These are phyloP conservation scores for Pygocentrus nattereri DNA, from an alignment of 2,797 vertebrate species.

Conservation along the genomic window DNA sequence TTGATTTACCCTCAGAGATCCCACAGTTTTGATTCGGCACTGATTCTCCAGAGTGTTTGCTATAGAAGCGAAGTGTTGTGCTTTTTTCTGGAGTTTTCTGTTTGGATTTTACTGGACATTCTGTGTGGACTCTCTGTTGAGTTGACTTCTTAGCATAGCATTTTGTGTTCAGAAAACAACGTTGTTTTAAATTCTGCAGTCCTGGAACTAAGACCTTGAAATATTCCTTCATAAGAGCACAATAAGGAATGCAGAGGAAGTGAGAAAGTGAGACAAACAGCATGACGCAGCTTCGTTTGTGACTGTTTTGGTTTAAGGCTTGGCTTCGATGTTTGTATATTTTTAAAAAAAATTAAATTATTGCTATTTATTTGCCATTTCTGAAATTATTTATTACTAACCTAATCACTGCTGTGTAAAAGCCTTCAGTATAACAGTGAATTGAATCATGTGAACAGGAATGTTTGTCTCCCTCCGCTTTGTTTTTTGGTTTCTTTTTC, in stretches of 20 bases:
- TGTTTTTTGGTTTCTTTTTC: constrained; percentile 33
- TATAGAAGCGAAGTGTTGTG: background rate
- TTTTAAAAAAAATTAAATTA: constrained; percentile 33
- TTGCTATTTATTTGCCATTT: constrained; percentile 39
- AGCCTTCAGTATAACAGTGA: constrained; percentile 61
- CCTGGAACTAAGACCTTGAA: constrained; percentile 32
- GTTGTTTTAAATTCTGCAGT: background rate
- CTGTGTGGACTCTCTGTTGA: constrained; percentile 9
- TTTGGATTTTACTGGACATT: constrained; percentile 6
- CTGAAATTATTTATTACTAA: constrained; percentile 54
- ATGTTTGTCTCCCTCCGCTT: constrained; percentile 66
- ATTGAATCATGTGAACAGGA: constrained; percentile 64
- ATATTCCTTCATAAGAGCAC: background rate
- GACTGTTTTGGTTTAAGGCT: constrained; percentile 34
- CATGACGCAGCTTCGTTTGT: constrained; percentile 38
- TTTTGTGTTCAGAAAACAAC: constrained; percentile 15
- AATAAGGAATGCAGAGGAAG: background rate
- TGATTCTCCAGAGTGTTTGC: background rate
- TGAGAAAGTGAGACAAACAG: constrained; percentile 17
- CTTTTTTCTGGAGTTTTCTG: background rate
- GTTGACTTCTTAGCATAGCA: background rate
- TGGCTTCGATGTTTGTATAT: constrained; percentile 50
- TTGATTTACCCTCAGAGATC: constrained; percentile 21
- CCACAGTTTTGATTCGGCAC: background rate
- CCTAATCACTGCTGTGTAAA: constrained; percentile 48